Evolutionary conservation across 2,888 invertebrate species (phyloP).

Genomic region (Apamea anceps): DNA sequence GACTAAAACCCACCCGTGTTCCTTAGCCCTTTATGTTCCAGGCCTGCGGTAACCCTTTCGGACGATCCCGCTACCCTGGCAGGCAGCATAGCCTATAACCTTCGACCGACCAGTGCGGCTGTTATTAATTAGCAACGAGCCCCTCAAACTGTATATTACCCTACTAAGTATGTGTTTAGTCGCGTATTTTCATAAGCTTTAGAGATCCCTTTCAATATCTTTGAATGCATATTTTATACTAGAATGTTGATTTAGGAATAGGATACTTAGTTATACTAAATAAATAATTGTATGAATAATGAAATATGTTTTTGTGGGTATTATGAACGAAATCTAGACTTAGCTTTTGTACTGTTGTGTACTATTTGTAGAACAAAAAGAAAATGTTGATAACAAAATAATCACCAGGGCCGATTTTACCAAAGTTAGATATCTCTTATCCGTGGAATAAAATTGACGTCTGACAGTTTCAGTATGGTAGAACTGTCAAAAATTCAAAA

Average conservation of each 20-base stretch:
- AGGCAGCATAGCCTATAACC: too few relatives aligned
- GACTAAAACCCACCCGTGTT: too few relatives aligned
- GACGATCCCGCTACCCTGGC: too few relatives aligned
- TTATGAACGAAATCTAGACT: neutral
- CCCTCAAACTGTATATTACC: neutral
- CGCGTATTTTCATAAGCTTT: constrained; percentile 1
- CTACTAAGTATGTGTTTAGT: neutral
- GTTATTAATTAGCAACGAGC: neutral
- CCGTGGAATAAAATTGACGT: too few relatives aligned
- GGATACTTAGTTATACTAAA: constrained; percentile 11
- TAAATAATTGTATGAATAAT: constrained; percentile 11
- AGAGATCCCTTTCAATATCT: constrained; percentile 11
- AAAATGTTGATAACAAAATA: too few relatives aligned
- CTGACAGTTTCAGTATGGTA: too few relatives aligned
- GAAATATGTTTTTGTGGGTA: neutral
- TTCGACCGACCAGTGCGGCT: neutral
- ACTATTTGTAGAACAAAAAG: neutral
- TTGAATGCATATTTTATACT: constrained; percentile 16
- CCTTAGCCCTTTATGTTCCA: too few relatives aligned
- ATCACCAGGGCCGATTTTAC: too few relatives aligned
- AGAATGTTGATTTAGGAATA: constrained; percentile 34
- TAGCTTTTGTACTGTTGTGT: neutral
- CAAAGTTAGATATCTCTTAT: too few relatives aligned
- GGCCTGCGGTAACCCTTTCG: too few relatives aligned
- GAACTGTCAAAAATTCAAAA: too few relatives aligned